Evolutionary conservation across 1,140 invertebrate genomes (phyloP).

Genomic region (Drosophila truncata): DNA sequence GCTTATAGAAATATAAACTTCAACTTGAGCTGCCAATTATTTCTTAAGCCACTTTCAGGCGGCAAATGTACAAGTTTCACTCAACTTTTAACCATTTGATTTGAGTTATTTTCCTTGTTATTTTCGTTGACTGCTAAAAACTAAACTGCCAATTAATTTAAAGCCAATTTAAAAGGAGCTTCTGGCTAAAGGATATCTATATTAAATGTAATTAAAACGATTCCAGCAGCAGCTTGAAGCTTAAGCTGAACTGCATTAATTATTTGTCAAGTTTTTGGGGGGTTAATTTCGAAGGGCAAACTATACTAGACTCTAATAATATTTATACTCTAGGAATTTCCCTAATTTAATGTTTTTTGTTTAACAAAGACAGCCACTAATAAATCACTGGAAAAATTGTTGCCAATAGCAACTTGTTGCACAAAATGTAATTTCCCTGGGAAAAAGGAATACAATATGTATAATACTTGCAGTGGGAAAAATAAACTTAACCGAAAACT

Average conservation of each 20-base stretch:
- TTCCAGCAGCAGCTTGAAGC: not conserved
- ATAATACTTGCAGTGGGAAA: constrained; percentile 31
- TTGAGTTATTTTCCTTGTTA: constrained; percentile 3
- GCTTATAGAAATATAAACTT: constrained; percentile 1
- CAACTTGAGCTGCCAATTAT: constrained; percentile 25
- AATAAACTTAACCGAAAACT: constrained; percentile 22
- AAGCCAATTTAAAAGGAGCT: constrained; percentile 3
- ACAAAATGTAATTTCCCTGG: not conserved
- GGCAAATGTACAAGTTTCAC: constrained; percentile 1
- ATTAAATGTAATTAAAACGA: not conserved
- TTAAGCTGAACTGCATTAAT: not conserved
- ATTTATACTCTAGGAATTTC: not conserved
- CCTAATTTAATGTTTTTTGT: not conserved
- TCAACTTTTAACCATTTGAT: not conserved
- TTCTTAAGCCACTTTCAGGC: constrained; percentile 18
- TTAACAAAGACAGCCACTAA: not conserved
- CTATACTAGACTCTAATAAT: not conserved
- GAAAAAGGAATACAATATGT: not conserved
- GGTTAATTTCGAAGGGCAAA: not conserved
- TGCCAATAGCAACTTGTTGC: constrained; percentile 28
- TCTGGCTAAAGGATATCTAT: too few relatives aligned
- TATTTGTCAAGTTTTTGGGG: not conserved
- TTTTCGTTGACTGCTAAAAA: constrained; percentile 7
- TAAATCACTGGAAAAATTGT: constrained; percentile 1
- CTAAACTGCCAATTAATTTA: constrained; percentile 19